Percentiles rank a stretch among this genome's conserved stretches.
These are phyloP conservation scores for Pseudococcus viburni DNA, from an alignment of 2,888 invertebrate species.

Conservation along the genomic window DNA sequence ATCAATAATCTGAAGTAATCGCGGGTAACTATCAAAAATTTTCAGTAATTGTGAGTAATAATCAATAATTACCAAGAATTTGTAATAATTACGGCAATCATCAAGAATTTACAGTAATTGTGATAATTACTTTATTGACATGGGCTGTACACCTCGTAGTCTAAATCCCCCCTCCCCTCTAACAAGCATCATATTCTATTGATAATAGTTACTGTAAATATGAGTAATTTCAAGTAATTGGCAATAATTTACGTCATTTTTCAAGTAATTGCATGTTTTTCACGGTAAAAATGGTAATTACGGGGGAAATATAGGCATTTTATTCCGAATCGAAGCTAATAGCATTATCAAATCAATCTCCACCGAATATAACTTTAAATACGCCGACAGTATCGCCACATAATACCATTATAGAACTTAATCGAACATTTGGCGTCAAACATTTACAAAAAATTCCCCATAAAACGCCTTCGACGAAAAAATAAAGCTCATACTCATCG, in stretches of 20 bases:
- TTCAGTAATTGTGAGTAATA: not conserved
- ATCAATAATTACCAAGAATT: constrained; percentile 1
- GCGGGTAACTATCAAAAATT: not conserved
- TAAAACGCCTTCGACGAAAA: not conserved
- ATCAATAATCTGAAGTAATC: too few species aligned
- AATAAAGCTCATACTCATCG: not conserved
- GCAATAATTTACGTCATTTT: not conserved
- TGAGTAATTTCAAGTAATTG: not conserved
- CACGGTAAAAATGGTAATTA: too few species aligned
- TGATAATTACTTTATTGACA: not conserved
- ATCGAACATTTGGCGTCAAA: not conserved
- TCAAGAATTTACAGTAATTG: not conserved
- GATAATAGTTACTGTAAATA: too few species aligned
- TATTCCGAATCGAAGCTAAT: too few species aligned
- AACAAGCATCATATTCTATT: too few species aligned
- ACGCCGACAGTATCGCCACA: too few species aligned
- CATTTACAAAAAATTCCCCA: not conserved
- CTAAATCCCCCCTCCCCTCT: too few species aligned
- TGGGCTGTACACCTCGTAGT: too few species aligned
- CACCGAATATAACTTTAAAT: too few species aligned
- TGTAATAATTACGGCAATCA: not conserved
- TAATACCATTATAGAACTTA: not conserved
- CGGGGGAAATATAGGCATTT: too few species aligned
- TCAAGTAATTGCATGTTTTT: not conserved
- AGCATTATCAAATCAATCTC: too few species aligned